Evolutionary conservation across 2,888 invertebrate species (phyloP).

Genomic region (Steinernema scapterisci): DNA sequence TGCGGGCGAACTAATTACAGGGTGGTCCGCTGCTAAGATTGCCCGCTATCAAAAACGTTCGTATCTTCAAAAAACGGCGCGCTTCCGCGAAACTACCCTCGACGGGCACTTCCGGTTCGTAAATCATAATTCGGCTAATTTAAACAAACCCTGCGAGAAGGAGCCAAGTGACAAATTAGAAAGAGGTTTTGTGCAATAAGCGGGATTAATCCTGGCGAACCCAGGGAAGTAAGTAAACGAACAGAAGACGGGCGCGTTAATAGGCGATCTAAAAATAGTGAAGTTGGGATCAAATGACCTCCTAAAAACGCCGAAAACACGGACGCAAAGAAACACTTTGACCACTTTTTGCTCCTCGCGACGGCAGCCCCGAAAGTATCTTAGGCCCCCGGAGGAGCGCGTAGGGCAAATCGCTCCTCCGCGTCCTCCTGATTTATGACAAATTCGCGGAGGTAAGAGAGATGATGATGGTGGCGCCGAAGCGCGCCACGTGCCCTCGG

Average conservation of each 20-base stretch:
- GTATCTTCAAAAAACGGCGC: background rate
- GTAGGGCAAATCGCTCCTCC: constrained; percentile 7
- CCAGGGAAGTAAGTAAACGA: too few species aligned
- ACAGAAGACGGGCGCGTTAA: too few species aligned
- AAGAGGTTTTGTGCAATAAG: background rate
- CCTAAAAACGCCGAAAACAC: constrained; percentile 12
- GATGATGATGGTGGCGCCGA: background rate
- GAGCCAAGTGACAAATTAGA: background rate
- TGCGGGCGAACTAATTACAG: background rate
- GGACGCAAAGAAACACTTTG: constrained; percentile 9
- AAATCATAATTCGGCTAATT: background rate
- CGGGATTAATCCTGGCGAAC: too few species aligned
- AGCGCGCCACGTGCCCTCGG: constrained; percentile 20
- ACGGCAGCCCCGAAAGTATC: background rate
- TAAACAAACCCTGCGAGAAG: background rate
- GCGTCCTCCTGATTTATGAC: constrained; percentile 18
- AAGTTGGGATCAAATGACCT: background rate
- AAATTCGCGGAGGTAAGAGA: constrained; percentile 24
- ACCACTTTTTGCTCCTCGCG: constrained; percentile 3
- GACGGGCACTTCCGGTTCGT: background rate
- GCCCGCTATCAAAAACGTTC: background rate
- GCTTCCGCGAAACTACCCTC: too few species aligned
- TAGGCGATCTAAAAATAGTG: background rate
- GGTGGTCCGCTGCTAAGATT: background rate
- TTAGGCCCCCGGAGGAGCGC: background rate